phyloP scores from a whole-genome alignment of 2,888 invertebrate species.

The Meteorus cinctellus region DNA sequence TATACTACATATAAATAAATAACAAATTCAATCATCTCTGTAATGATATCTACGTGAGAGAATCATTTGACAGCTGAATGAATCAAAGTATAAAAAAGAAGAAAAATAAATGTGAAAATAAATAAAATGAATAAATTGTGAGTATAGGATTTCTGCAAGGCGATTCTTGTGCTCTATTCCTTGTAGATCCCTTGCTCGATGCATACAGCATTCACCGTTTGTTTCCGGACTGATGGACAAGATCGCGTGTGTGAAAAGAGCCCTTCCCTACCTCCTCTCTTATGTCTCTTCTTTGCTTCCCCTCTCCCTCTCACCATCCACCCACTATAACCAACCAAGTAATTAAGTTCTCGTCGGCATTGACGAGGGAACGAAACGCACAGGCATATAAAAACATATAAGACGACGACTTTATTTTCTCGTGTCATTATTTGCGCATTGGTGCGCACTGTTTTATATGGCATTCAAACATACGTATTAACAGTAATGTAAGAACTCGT shows the following conservation, averaged over 20 bases:
- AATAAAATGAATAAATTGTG: background rate
- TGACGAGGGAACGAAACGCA: conserved; percentile 45
- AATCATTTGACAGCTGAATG: conserved; percentile 4
- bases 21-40: too few species aligned
- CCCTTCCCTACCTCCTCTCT: conserved; percentile 34
- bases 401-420: conserved; percentile 64
- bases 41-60: too few species aligned
- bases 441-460: conserved; percentile 63
- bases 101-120: background rate
- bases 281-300: background rate
- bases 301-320: background rate
- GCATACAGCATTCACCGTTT: conserved; percentile 33
- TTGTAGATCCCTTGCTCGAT: background rate
- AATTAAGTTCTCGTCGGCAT: conserved; percentile 67
- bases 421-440: conserved; percentile 70
- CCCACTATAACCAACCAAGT: conserved; percentile 48
- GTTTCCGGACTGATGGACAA: conserved; percentile 69
- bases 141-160: too few species aligned
- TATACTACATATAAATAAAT: background rate
- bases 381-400: conserved; percentile 48
- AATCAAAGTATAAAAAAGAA: conserved; percentile 8
- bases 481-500: background rate
- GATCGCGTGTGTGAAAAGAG: conserved; percentile 70
- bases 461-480: conserved; percentile 51
- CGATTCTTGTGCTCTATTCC: too few species aligned